A percentile compares a stretch with the other conserved stretches of the same genome.
Conservation (phyloP, 2,113 vertebrate genomes). For the Oenanthe melanoleuca region DNA sequence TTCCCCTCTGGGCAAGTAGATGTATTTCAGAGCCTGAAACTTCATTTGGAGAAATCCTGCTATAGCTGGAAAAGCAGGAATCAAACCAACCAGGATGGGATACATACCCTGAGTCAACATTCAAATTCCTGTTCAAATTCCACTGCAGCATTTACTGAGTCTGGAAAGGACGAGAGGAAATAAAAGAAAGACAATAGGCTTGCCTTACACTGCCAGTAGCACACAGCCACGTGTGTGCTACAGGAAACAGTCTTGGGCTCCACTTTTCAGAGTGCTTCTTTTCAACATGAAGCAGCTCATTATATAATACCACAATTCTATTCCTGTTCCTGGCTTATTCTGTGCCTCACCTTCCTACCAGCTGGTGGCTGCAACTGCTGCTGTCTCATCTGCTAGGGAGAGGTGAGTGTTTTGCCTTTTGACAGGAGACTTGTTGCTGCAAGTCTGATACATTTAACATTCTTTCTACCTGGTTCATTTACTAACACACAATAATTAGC, state of each 20-base stretch:
- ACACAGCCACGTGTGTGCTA: background rate
- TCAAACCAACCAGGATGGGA: background rate
- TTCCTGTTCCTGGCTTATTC: background rate
- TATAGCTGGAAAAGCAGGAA: slow-evolving; percentile 45
- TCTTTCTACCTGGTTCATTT: background rate
- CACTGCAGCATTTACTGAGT: background rate
- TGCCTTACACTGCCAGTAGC: background rate
- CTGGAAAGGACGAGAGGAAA: background rate
- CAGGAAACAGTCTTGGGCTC: background rate
- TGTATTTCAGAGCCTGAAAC: slow-evolving; percentile 20
- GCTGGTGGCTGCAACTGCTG: background rate
- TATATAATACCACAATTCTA: background rate
- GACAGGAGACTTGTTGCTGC: slow-evolving; percentile 21
- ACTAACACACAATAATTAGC: slow-evolving; percentile 18
- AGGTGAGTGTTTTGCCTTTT: background rate
- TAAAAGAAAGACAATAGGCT: background rate
- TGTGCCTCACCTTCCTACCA: slow-evolving; percentile 1
- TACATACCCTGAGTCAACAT: background rate
- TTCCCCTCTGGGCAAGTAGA: slow-evolving; percentile 4
- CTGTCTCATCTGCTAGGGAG: background rate
- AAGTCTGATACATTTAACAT: background rate
- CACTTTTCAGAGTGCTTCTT: background rate
- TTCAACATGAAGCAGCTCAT: background rate
- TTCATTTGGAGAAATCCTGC: slow-evolving; percentile 25
- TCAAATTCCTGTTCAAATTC: background rate